Base-by-base conservation (phyloP, 1,140 invertebrate species). In the Nebria ingens region DNA sequence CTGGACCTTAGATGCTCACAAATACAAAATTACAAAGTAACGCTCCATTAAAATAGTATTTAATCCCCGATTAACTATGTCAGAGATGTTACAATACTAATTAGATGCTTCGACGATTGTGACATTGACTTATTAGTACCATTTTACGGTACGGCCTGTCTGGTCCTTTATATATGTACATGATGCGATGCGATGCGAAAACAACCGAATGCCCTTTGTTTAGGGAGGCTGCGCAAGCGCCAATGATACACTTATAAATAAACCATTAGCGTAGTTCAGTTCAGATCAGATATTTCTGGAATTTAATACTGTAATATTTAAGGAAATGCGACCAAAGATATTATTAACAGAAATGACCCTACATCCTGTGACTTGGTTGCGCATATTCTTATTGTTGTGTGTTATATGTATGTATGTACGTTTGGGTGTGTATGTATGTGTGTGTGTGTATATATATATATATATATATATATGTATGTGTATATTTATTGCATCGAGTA, bases 11-110 rank as follows among this genome's bases (percentile, higher is more conserved):
- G n/a, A n/a, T n/a, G 40, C 17, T 45, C 17, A 45, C 40, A 45
- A 45, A 45, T 17, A 17, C 3, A 45, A 45, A 45, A 45, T 45
- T 17, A 17, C 9, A 45, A 45, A 45, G 17, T 45, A 45, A 45
- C 9, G 9, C 40, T 45, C 59, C 58, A 60, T 59, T 65, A 65
- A 65, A 67, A 62, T 61, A 62, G 55, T 57, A 61, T 61, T 59
- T 70, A 67, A 70, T 69, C 65, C 64, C 38, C 60, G 68, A 69
- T 70, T 69, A 70, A 61, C 62, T 58, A 65, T 70, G 67, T 69
- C 64, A 63, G 65, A 67, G 66, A 66, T 66, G 63, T 62, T 63
- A 64, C 66, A 68, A 68, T 69, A 70, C 68, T 70, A 70, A 70
- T 70, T 70, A 67, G 68, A 68, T 70, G 67, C 67, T 69, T 70